Base-by-base conservation (phyloP, 2,888 invertebrate species). In the Tolmerus cingulatus region DNA sequence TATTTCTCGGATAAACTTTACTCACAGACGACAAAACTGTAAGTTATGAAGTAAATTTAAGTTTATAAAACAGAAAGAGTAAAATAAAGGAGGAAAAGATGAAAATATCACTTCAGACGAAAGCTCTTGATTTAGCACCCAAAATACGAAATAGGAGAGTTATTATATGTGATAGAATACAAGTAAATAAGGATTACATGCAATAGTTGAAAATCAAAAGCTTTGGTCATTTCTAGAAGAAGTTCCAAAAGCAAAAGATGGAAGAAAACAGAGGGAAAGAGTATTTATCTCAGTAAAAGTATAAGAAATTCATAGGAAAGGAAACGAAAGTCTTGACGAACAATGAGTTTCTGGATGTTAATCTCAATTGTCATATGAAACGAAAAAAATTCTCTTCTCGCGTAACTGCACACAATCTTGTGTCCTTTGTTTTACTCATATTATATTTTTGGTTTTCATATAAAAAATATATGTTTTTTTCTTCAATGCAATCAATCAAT, bases 41-140 rank as follows among this genome's bases (percentile, higher is more conserved):
- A 88, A 88, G 88, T 88, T 88, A 88, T 88, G 88, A 88, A 88
- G 88, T 87, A 88, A 88, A 88, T 88, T 88, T 88, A 84, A 84
- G 66, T 84, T 84, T 84, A 57, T 37, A 66, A 66, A 37, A 84
- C 57, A 66, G 37, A 66, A 57, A 57, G 37, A 84, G 66, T 84
- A 84, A 66, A 84, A 43, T 37, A 66, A 37, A 84, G 37, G 19
- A 66, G 66, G 37, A n/a, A 66, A 7, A 46, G 14, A 55, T 81
- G 19, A 51, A 34, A 37, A 84, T 8, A 51, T 46, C 66, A 66
- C 30, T 78, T 78, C 12, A 55, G 66, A 84, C 82, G 82, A 84
- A 84, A 84, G 66, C 82, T 84, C 66, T 66, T 84, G 82, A 84
- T 84, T 84, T 79, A 79, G 51, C 27, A 23, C 23, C 37, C 37